Conservation (phyloP, 2,797 vertebrate species). For the Graptemys geographica region DNA sequence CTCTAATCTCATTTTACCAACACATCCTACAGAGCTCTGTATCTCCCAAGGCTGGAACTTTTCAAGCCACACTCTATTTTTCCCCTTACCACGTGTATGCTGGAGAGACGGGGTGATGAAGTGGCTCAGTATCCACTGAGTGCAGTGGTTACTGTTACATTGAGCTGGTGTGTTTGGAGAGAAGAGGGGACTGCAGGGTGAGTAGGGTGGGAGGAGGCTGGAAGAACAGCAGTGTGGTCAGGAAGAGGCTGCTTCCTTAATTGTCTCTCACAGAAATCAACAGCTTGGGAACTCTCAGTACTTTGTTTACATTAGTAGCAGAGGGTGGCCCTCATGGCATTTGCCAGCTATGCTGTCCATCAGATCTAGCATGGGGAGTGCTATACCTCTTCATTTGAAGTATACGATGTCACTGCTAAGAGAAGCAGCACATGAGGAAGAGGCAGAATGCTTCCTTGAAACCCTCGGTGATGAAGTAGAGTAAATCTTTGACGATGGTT, state of each 20-base stretch:
- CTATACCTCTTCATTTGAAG: background rate
- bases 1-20: background rate
- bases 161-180: background rate
- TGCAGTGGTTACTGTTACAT: background rate
- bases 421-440: background rate
- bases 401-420: background rate
- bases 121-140: background rate
- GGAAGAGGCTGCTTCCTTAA: background rate
- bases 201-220: background rate
- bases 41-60: background rate
- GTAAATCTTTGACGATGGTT: constrained; percentile 47
- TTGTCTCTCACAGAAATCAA: background rate
- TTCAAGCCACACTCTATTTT: background rate
- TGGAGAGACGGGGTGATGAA: background rate
- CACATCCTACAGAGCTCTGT: background rate
- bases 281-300: background rate
- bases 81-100: background rate
- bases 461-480: constrained; percentile 28
- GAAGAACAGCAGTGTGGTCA: background rate
- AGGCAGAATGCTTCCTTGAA: constrained; percentile 58
- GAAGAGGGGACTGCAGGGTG: background rate
- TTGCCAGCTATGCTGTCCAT: background rate
- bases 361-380: background rate
- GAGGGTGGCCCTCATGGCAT: background rate
- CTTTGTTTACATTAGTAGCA: background rate